Percentiles rank a stretch among this genome's conserved stretches.
Conservation (phyloP, 2,888 invertebrate genomes). For the Resseliella maxima region DNA sequence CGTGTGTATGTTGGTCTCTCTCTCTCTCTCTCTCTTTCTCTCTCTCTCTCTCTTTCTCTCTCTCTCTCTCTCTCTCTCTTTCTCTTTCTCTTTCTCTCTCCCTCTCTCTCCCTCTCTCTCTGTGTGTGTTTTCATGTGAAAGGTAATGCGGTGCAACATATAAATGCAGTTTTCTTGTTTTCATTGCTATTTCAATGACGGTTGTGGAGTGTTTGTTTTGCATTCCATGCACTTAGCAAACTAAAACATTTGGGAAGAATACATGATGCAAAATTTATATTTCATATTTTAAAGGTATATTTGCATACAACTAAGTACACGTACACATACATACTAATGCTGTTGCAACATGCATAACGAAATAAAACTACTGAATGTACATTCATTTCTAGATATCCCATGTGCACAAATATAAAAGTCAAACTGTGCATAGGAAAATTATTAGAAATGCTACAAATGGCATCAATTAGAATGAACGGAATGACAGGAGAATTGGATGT, state of each 20-base stretch:
- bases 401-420: neutral
- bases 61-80: too few species aligned
- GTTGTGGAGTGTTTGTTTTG: neutral
- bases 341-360: neutral
- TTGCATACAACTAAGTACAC: neutral
- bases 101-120: too few species aligned
- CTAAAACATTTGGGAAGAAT: neutral
- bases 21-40: too few species aligned
- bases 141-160: neutral
- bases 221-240: neutral
- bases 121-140: neutral
- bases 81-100: too few species aligned
- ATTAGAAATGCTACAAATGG: constrained; percentile 36
- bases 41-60: too few species aligned
- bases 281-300: constrained; percentile 2
- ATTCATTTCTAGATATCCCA: neutral
- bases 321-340: neutral
- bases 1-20: too few species aligned
- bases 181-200: neutral
- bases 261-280: neutral
- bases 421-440: constrained; percentile 18
- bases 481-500: constrained; percentile 13
- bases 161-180: constrained; percentile 46
- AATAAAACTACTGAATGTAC: neutral
- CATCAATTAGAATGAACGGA: constrained; percentile 5